phyloP scores from a whole-genome alignment of 1,140 invertebrate genomes.

The Cyclina sinensis region DNA sequence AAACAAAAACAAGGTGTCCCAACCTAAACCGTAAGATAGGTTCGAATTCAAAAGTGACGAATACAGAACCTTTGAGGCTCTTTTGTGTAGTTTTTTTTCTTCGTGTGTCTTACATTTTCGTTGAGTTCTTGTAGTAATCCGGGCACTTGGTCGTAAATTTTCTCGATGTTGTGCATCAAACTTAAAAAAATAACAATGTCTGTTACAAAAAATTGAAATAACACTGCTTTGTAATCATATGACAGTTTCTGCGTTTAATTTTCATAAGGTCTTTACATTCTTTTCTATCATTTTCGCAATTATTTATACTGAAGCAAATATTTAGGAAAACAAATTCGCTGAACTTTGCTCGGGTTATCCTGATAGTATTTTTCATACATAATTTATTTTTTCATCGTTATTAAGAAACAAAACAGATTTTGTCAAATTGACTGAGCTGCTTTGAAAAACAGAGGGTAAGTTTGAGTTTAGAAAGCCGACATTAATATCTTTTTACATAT shows the following conservation, averaged over 20 bases:
- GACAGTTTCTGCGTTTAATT: background rate
- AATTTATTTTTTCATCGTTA: background rate
- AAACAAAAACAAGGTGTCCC: too few species aligned
- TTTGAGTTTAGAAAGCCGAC: background rate
- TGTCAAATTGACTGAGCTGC: too few species aligned
- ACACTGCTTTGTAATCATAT: background rate
- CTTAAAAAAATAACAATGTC: slow-evolving; percentile 64
- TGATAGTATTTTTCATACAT: slow-evolving; percentile 3
- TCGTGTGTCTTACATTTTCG: background rate
- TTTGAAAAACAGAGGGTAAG: background rate
- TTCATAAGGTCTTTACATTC: background rate
- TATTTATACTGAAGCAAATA: background rate
- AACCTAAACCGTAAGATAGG: too few species aligned
- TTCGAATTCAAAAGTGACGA: too few species aligned
- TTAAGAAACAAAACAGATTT: too few species aligned
- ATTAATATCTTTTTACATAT: too few species aligned
- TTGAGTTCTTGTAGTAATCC: slow-evolving; percentile 71
- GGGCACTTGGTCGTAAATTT: slow-evolving; percentile 70
- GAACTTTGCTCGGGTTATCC: slow-evolving; percentile 40
- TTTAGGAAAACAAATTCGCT: background rate
- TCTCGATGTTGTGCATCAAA: slow-evolving; percentile 77
- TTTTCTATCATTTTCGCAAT: background rate
- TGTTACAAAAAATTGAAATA: slow-evolving; percentile 7
- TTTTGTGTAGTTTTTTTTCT: background rate
- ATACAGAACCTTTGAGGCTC: background rate